phyloP scores from a whole-genome alignment of 1,140 invertebrate species.

The Drosophila mayri region DNA sequence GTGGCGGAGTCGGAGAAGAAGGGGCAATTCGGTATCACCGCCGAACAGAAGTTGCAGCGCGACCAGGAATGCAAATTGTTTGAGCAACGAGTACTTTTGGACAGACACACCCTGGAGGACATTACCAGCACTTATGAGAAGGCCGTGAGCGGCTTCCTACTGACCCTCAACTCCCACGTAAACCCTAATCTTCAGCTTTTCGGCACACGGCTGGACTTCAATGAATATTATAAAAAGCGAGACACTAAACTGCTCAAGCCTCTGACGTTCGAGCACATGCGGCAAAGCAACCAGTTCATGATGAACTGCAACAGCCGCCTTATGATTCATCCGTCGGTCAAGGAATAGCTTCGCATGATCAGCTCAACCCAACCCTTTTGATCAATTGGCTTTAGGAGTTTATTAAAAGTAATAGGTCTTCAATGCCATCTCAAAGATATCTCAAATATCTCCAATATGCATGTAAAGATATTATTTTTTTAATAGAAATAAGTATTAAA shows the following conservation, averaged over 20 bases:
- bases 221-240: conserved; percentile 94
- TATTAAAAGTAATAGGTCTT: background rate
- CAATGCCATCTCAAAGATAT: conserved; percentile 24
- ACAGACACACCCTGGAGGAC: conserved; percentile 88
- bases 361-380: background rate
- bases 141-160: conserved; percentile 85
- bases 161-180: conserved; percentile 84
- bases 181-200: conserved; percentile 91
- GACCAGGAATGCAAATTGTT: conserved; percentile 88
- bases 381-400: conserved; percentile 6
- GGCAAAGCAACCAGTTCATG: conserved; percentile 85
- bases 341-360: conserved; percentile 7
- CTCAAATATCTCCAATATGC: conserved; percentile 15
- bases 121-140: conserved; percentile 89
- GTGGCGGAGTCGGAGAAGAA: conserved; percentile 84
- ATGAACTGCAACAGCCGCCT: conserved; percentile 10
- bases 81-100: conserved; percentile 87
- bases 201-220: conserved; percentile 96
- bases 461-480: conserved; percentile 4
- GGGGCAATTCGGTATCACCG: conserved; percentile 87
- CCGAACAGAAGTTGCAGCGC: conserved; percentile 86
- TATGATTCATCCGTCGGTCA: background rate
- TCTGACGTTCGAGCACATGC: conserved; percentile 90
- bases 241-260: conserved; percentile 91
- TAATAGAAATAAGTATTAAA: conserved; percentile 3